Evolutionary conservation across 2,888 invertebrate genomes (phyloP), one percentile per base, ranked within the genome.

Genomic region (Philaethria dido): DNA sequence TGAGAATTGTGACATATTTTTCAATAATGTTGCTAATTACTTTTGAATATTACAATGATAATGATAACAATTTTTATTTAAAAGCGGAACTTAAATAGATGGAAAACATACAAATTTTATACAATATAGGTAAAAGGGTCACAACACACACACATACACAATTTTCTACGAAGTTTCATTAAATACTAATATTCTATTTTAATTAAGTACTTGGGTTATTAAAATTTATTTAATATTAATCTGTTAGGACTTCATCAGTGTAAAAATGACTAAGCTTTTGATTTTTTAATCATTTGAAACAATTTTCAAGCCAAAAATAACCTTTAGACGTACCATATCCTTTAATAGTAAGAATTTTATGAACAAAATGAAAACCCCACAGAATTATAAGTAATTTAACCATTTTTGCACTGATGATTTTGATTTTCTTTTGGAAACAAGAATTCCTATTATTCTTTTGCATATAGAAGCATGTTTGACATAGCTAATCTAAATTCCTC

Each of bases 381-480:
- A n/a, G n/a, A n/a, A n/a, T n/a, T n/a, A n/a, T n/a, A n/a, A n/a
- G n/a, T n/a, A n/a, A 6, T 29, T 33, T 18, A 0, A 54, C 3
- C 4, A 54, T 14, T 18, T 54, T 20, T 20, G 18, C 55, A 57
- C 39, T 39, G 0, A 36, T 14, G 22, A 20, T 6, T 3, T n/a
- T n/a, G 0, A 39, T 22, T 1, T 4, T 57, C 9, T 14, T 1
- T 9, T 3, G 18, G 6, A 0, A 39, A 39, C 9, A 20, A 6
- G n/a, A n/a, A 0, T n/a, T 8, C 20, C 20, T 11, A 47, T 9
- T 22, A 39, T n/a, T 11, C n/a, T 4, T 47, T 11, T 47, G 1
- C 13, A 22, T 22, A 25, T 22, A 3, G 13, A 47, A 20, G 3
- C 82, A n/a, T n/a, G n/a, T 75, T 78, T 44, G 39, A 13, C 14